These are phyloP conservation scores for Notamacropus eugenii DNA, from an alignment of 2,797 vertebrate species.

Conservation along the genomic window DNA sequence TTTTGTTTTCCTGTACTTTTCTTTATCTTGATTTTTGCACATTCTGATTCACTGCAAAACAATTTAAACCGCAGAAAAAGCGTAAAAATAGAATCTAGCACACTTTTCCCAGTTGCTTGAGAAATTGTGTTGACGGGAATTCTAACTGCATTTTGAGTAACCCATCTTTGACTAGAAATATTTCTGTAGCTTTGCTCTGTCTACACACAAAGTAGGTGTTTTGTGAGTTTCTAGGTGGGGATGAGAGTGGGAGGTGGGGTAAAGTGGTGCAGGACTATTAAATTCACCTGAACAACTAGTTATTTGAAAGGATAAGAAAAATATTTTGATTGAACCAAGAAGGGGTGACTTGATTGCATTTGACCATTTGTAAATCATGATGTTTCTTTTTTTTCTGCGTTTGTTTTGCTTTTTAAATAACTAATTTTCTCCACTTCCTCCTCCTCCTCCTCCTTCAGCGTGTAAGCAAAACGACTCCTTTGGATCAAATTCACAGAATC, in stretches of 20 bases:
- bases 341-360: background rate
- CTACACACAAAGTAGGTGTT: background rate
- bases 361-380: background rate
- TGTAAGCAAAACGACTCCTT: background rate
- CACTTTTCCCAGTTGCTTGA: background rate
- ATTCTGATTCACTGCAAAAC: background rate
- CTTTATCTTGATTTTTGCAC: background rate
- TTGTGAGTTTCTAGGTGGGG: background rate
- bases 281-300: background rate
- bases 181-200: background rate
- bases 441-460: background rate
- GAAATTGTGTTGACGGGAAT: background rate
- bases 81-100: background rate
- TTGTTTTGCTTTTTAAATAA: background rate
- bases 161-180: background rate
- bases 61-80: background rate
- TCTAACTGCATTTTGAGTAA: background rate
- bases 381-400: too few species aligned
- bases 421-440: background rate
- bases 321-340: background rate
- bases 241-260: too few species aligned
- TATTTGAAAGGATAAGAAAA: background rate
- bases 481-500: background rate
- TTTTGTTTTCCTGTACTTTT: background rate
- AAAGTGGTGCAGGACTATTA: background rate